Evolutionary conservation across 2,888 invertebrate genomes (phyloP).

Genomic region (Ecdyonurus torrentis): DNA sequence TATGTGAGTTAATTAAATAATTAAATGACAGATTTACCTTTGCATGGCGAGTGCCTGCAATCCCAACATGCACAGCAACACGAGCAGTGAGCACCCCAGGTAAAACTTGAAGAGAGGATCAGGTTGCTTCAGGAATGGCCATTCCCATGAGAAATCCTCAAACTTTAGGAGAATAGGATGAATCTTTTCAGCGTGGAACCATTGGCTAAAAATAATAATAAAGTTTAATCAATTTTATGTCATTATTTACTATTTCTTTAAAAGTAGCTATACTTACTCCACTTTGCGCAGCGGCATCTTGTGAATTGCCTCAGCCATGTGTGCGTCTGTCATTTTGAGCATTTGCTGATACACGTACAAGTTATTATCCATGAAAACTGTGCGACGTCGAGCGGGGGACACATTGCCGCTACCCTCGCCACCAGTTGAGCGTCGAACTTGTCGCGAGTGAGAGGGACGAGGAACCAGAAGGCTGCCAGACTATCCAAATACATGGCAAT

Average conservation of each 20-base stretch:
- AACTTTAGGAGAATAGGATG: constrained; percentile 45
- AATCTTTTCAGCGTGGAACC: constrained; percentile 41
- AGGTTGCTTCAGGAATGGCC: constrained; percentile 51
- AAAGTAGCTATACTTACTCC: constrained; percentile 33
- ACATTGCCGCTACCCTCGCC: background rate
- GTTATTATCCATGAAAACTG: constrained; percentile 51
- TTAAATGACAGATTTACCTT: too few species aligned
- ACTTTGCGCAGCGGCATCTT: constrained; percentile 69
- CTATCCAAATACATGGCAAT: too few species aligned
- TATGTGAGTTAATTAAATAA: too few species aligned
- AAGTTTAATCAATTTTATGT: background rate
- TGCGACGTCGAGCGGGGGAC: constrained; percentile 25
- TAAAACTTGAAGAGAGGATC: constrained; percentile 80
- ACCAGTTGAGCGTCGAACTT: background rate
- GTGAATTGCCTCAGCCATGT: constrained; percentile 65
- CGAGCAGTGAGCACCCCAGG: constrained; percentile 38
- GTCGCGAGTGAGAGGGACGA: background rate
- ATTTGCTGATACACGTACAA: constrained; percentile 45
- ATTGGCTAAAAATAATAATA: constrained; percentile 37
- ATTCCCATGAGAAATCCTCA: constrained; percentile 44
- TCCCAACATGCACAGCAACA: constrained; percentile 38
- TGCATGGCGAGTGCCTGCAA: constrained; percentile 42
- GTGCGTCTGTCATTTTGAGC: constrained; percentile 48
- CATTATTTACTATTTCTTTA: background rate
- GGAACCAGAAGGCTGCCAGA: background rate